Percentiles rank a stretch among this genome's conserved stretches.
phyloP scores from a whole-genome alignment of 2,113 vertebrate genomes.

The Seriola aureovittata region DNA sequence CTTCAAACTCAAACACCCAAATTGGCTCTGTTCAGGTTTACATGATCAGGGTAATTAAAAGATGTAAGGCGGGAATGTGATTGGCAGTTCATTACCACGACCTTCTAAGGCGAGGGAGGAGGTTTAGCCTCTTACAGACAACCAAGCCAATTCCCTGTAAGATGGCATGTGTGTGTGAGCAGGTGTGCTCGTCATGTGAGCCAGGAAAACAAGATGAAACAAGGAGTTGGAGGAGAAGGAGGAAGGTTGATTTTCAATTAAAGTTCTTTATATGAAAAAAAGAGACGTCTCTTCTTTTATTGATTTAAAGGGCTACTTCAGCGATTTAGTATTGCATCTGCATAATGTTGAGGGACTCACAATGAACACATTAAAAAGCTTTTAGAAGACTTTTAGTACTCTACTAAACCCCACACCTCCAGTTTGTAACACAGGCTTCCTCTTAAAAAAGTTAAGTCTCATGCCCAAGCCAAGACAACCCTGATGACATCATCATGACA shows the following conservation, averaged over 20 bases:
- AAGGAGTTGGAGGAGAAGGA: background rate
- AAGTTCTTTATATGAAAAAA: background rate
- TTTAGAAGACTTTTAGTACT: too few relatives aligned
- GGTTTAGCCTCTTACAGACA: background rate
- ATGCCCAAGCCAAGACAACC: too few relatives aligned
- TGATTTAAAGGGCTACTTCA: background rate
- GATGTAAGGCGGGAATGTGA: conserved; percentile 42
- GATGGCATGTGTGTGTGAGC: background rate
- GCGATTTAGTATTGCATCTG: background rate
- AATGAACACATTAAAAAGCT: background rate
- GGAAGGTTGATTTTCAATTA: background rate
- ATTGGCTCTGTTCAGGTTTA: conserved; percentile 45
- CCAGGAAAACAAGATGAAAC: background rate
- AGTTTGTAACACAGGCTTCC: too few relatives aligned
- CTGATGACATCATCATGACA: background rate
- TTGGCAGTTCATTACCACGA: conserved; percentile 37
- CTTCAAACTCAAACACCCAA: conserved; percentile 47
- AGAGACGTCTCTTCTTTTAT: background rate
- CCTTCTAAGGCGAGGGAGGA: background rate
- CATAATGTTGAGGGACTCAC: background rate
- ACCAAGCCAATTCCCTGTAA: background rate
- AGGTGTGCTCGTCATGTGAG: background rate
- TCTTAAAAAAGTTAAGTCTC: background rate
- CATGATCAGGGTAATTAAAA: conserved; percentile 54
- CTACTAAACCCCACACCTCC: too few relatives aligned